These are phyloP conservation scores for Sinohyriopsis cumingii DNA, from an alignment of 2,888 invertebrate species.

Conservation along the genomic window DNA sequence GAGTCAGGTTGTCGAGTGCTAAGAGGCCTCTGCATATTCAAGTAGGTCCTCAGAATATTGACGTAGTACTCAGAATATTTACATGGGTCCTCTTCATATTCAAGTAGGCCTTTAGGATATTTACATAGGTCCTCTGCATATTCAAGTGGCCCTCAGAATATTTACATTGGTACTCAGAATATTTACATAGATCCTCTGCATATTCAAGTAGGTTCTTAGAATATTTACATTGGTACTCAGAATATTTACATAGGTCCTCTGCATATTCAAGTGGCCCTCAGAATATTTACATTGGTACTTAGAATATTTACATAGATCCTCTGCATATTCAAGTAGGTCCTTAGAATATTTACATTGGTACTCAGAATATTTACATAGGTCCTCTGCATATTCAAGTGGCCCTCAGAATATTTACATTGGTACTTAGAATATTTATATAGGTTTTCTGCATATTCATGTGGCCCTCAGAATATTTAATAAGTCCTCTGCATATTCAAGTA, in stretches of 20 bases:
- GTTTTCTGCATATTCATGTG: no score
- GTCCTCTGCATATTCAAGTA: no score
- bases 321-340: no score
- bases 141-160: no score
- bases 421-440: background rate
- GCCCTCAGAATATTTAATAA: background rate
- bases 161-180: no score
- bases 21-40: constrained; percentile 58
- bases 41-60: constrained; percentile 36
- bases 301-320: no score
- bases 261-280: no score
- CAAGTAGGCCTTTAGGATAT: no score
- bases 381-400: no score
- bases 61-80: background rate
- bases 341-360: constrained; percentile 20
- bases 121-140: no score
- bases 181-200: constrained; percentile 31
- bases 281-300: no score
- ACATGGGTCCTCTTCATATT: background rate
- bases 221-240: background rate
- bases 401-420: constrained; percentile 43
- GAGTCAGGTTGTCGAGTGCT: constrained; percentile 51
- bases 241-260: background rate
- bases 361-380: background rate
- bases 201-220: constrained; percentile 54